phyloP scores from a whole-genome alignment of 2,888 invertebrate genomes.

The Idaea dimidiata region DNA sequence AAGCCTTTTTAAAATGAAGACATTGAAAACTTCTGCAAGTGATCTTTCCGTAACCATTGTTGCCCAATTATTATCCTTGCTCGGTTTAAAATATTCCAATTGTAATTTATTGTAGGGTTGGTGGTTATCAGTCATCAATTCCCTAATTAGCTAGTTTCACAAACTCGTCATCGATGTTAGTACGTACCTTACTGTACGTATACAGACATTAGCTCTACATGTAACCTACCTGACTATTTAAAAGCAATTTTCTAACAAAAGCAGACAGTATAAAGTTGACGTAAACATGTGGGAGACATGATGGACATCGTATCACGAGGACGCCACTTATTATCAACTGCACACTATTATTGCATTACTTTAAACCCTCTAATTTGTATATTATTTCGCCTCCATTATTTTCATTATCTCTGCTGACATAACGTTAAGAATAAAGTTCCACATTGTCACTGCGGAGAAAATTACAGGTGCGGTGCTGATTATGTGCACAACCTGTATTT shows the following conservation, averaged over 20 bases:
- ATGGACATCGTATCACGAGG: slow-evolving; percentile 49
- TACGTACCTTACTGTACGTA: too few species aligned
- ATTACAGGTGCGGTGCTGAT: slow-evolving; percentile 64
- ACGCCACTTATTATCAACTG: slow-evolving; percentile 54
- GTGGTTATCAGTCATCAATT: too few species aligned
- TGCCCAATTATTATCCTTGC: not conserved
- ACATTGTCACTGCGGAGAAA: slow-evolving; percentile 69
- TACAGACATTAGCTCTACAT: too few species aligned
- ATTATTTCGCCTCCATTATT: slow-evolving; percentile 77
- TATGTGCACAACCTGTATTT: slow-evolving; percentile 34
- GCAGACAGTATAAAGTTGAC: slow-evolving; percentile 27
- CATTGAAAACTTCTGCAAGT: slow-evolving; percentile 30
- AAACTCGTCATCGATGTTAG: too few species aligned
- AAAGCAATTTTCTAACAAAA: slow-evolving; percentile 43
- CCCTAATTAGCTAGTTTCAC: too few species aligned
- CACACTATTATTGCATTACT: slow-evolving; percentile 71
- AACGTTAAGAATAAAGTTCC: slow-evolving; percentile 64
- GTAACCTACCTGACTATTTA: not conserved
- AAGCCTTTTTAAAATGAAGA: slow-evolving; percentile 10
- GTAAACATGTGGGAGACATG: slow-evolving; percentile 24
- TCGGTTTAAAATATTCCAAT: too few species aligned
- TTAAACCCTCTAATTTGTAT: slow-evolving; percentile 72
- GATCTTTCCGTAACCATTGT: not conserved
- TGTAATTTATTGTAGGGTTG: too few species aligned
- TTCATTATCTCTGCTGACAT: slow-evolving; percentile 73